Evolutionary conservation across 2,113 vertebrate species (phyloP).

Genomic region (Tachycineta bicolor): DNA sequence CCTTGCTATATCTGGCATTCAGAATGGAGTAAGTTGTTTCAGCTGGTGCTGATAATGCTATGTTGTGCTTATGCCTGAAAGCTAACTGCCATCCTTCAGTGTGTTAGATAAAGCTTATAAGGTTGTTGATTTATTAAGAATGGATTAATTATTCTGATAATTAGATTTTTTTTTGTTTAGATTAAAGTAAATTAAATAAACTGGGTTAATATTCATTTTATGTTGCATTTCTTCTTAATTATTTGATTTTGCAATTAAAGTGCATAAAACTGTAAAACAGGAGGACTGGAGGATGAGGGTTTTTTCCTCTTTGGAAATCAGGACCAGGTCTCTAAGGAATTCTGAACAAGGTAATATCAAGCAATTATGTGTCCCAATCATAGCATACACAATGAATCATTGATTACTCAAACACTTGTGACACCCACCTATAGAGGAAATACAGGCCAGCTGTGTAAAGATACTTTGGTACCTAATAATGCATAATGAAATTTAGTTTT

Average conservation of each 20-base stretch:
- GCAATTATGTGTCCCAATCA: background rate
- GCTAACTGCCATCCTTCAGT: background rate
- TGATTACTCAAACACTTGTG: background rate
- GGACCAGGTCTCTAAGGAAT: background rate
- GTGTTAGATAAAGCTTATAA: background rate
- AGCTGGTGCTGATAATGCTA: background rate
- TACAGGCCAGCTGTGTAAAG: background rate
- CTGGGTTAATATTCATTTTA: constrained; percentile 18
- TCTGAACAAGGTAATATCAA: background rate
- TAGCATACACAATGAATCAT: background rate
- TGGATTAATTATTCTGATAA: constrained; percentile 1
- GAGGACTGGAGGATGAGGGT: background rate
- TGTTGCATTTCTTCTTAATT: background rate
- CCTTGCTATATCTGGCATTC: background rate
- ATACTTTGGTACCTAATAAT: background rate
- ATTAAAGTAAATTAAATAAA: background rate
- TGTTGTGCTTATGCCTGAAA: background rate
- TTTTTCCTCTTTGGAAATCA: background rate
- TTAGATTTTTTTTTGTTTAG: background rate
- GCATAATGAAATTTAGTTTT: background rate
- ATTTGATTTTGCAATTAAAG: background rate
- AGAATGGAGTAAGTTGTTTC: background rate
- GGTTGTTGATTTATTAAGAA: background rate
- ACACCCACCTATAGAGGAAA: background rate
- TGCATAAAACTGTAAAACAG: background rate